A percentile compares a stretch with the other conserved stretches of the same genome.
Evolutionary conservation across 2,113 vertebrate species (phyloP).

Genomic region (Ageneiosus marmoratus): DNA sequence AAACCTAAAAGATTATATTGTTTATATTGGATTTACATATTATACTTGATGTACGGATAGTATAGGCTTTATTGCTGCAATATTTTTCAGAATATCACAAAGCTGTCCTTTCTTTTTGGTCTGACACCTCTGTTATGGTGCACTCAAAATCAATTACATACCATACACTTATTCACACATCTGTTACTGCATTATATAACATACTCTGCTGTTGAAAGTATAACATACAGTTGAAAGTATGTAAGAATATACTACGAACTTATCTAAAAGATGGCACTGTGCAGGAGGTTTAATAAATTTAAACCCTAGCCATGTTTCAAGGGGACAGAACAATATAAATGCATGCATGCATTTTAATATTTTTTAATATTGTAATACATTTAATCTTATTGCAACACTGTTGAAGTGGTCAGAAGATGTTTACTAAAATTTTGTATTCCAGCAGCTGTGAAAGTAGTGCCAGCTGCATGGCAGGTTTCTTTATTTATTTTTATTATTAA

Average conservation of each 20-base stretch:
- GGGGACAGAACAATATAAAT: not conserved
- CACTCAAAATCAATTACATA: not conserved
- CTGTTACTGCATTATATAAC: not conserved
- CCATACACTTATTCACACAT: not conserved
- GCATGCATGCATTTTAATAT: not conserved
- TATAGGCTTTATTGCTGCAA: not conserved
- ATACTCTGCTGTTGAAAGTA: not conserved
- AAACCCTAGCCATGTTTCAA: not conserved
- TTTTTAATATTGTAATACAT: not conserved
- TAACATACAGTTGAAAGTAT: not conserved
- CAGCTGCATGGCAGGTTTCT: not conserved
- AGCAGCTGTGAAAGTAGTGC: not conserved
- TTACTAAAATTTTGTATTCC: not conserved
- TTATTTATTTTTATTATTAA: not conserved
- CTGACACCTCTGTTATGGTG: not conserved
- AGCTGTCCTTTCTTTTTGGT: not conserved
- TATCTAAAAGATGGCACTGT: not conserved
- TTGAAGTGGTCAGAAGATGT: not conserved
- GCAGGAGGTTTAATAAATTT: not conserved
- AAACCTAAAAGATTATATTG: slow-evolving; percentile 9
- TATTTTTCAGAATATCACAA: not conserved
- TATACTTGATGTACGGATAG: not conserved
- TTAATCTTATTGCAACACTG: not conserved
- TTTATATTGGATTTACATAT: not conserved
- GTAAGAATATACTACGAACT: not conserved